Conservation (phyloP, 2,113 vertebrate genomes). For the Ceyx cyanopectus region DNA sequence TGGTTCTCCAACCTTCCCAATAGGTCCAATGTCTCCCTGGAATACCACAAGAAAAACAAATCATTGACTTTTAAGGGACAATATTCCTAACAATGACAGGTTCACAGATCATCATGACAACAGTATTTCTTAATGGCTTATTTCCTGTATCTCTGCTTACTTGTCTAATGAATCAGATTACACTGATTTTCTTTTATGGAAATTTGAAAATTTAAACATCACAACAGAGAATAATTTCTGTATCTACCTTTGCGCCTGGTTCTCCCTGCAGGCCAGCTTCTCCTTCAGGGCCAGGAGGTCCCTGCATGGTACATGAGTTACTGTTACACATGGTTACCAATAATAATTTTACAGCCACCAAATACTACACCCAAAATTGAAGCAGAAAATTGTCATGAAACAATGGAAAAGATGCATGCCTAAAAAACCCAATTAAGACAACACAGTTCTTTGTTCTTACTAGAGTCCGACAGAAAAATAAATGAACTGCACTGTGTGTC, state of each 20-base stretch:
- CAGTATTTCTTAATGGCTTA: not conserved
- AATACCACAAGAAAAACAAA: constrained; percentile 18
- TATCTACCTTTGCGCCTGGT: constrained; percentile 86
- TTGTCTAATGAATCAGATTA: not conserved
- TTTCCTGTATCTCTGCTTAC: not conserved
- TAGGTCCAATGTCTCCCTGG: constrained; percentile 84
- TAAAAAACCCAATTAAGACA: not conserved
- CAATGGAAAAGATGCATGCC: not conserved
- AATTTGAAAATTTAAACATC: not conserved
- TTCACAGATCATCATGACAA: not conserved
- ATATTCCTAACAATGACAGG: not conserved
- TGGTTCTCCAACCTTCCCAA: constrained; percentile 82
- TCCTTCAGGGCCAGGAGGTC: constrained; percentile 88
- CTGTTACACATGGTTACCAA: not conserved
- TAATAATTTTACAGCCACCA: not conserved
- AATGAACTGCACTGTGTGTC: not conserved
- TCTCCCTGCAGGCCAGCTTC: constrained; percentile 89
- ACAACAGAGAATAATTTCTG: not conserved
- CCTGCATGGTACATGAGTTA: constrained; percentile 73
- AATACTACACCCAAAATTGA: not conserved
- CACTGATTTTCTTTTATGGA: not conserved
- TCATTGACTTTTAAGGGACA: not conserved
- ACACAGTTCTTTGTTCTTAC: not conserved
- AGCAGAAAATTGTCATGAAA: not conserved
- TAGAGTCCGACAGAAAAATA: not conserved